Base-by-base conservation (phyloP, 1,140 invertebrate species). In the Phenacoccus solenopsis region DNA sequence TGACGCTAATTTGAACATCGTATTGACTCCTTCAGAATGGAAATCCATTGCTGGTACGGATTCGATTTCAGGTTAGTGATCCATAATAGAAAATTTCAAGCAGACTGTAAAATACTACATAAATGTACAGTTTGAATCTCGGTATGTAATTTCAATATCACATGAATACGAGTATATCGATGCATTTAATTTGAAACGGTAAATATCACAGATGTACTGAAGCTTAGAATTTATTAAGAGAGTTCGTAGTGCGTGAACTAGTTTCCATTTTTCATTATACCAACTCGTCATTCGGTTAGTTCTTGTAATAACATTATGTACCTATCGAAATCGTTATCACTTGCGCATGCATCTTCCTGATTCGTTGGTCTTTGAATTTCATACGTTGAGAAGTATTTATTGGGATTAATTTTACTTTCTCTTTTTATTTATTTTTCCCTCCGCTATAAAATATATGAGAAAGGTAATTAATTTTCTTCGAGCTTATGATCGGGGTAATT, bases 21-120 rank as follows among this genome's bases (percentile, higher is more conserved):
- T 20, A 3, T 16, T 64, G 9, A 64, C 59, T 64, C 59, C 59
- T 4, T 2, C 59, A 22, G 59, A 64, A 64, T 64, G 59, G 59
- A 64, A 64, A 64, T 64, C 59, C 12, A 64, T 64, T 13, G 25
- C 25, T 64, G 59, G 59, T 24, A 64, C 59, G 59, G 20, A 64
- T 25, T 10, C 25, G 22, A 64, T 64, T 64, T 27, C 59, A 64
- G 59, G 59, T 64, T 25, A 4, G 25, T 27, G 20, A 5, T 64
- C 5, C 20, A n/a, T n/a, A n/a, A n/a, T n/a, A n/a, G n/a, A n/a
- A n/a, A n/a, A n/a, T n/a, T n/a, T n/a, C n/a, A n/a, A n/a, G n/a
- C n/a, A n/a, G n/a, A n/a, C n/a, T n/a, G n/a, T n/a, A n/a, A n/a
- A n/a, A n/a, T n/a, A n/a, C n/a, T n/a, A n/a, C n/a, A n/a, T n/a